phyloP scores from a whole-genome alignment of 92 coral and sea anemone genomes.

The Bergia sp. region DNA sequence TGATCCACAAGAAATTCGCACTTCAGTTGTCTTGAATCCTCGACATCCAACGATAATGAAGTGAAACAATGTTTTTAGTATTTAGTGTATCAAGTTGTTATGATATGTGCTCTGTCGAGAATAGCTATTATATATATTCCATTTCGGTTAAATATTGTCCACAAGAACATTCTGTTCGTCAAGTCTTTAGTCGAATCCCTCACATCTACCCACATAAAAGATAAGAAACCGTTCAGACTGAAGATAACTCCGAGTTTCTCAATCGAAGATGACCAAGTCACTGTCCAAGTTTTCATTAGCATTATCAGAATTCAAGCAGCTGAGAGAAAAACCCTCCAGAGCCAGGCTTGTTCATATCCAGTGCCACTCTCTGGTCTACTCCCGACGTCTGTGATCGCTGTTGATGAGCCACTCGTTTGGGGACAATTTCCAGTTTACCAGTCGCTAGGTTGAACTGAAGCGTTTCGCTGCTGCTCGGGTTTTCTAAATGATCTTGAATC shows the following conservation, averaged over 20 bases:
- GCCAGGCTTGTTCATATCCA: conserved; percentile 78
- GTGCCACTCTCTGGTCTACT: conserved; percentile 49
- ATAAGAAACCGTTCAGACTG: too few species aligned
- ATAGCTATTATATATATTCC: not conserved
- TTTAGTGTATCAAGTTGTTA: not conserved
- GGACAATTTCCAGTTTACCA: conserved; percentile 74
- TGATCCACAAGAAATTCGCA: not conserved
- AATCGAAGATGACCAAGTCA: too few species aligned
- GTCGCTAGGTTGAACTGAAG: conserved; percentile 80
- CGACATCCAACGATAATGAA: not conserved
- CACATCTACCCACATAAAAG: too few species aligned
- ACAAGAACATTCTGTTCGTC: not conserved
- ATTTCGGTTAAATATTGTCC: not conserved
- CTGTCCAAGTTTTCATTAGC: not conserved
- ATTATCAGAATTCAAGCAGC: not conserved
- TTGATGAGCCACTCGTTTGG: conserved; percentile 41
- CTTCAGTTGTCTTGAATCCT: not conserved
- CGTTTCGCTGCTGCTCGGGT: conserved; percentile 45
- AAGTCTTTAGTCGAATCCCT: not conserved
- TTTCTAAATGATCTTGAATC: conserved; percentile 53
- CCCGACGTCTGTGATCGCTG: conserved; percentile 15
- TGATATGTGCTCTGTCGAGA: not conserved
- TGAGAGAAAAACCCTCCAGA: conserved; percentile 69
- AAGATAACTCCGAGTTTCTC: too few species aligned
- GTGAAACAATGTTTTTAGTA: not conserved